These are phyloP conservation scores for Adelges cooleyi DNA, from an alignment of 1,140 invertebrate species.

Conservation along the genomic window DNA sequence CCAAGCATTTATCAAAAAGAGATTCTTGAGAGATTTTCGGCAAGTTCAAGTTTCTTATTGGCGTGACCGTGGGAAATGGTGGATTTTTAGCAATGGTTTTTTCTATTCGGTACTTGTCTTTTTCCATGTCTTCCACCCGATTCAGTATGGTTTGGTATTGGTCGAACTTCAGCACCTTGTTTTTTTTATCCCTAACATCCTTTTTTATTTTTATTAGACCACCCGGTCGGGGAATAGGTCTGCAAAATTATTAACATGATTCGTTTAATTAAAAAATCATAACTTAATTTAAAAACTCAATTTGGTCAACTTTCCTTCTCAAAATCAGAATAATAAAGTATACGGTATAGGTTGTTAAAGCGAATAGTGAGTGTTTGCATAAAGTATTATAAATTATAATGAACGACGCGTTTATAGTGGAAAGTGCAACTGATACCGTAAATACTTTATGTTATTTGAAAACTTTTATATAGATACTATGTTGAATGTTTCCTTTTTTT, in stretches of 20 bases:
- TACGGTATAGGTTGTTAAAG: too few species aligned
- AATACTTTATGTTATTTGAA: too few species aligned
- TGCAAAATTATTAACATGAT: not conserved
- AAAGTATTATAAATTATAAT: too few species aligned
- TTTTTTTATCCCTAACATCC: not conserved
- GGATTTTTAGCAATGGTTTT: not conserved
- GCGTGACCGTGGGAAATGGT: not conserved
- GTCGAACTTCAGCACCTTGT: not conserved
- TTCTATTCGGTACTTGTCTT: not conserved
- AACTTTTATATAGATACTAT: too few species aligned
- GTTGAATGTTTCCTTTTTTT: too few species aligned
- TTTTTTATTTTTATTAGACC: not conserved
- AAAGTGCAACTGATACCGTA: too few species aligned
- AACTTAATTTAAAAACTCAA: too few species aligned
- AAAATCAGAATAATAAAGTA: too few species aligned
- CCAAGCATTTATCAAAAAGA: conserved; percentile 1
- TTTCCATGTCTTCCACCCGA: conserved; percentile 9
- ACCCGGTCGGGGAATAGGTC: not conserved
- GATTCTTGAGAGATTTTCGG: conserved; percentile 22
- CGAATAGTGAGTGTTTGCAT: too few species aligned
- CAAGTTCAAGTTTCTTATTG: conserved; percentile 4
- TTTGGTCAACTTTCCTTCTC: too few species aligned
- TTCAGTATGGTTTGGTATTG: not conserved
- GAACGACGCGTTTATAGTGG: too few species aligned
- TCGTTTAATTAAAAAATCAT: too few species aligned